These are phyloP conservation scores for Python bivittatus DNA, from an alignment of 2,113 vertebrate genomes.

Conservation along the genomic window DNA sequence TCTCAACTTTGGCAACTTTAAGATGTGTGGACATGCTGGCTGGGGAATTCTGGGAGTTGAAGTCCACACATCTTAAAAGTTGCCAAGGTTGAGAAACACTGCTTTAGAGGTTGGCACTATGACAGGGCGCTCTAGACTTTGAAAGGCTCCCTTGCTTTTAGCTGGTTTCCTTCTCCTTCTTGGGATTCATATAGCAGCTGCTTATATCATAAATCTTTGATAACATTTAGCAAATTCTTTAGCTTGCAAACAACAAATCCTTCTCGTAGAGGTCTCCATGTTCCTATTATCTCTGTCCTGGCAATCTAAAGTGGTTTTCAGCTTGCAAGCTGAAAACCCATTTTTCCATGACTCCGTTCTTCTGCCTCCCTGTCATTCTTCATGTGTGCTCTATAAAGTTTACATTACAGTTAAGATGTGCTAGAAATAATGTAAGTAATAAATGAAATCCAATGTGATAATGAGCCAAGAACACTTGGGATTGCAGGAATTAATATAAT, in stretches of 20 bases:
- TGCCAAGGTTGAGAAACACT: background rate
- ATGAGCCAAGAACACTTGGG: background rate
- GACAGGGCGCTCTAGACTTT: background rate
- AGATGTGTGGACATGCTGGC: background rate
- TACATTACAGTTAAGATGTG: background rate
- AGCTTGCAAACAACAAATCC: background rate
- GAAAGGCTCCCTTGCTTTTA: background rate
- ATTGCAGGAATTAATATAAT: background rate
- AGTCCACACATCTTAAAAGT: background rate
- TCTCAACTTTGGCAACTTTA: background rate
- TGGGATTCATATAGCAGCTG: background rate
- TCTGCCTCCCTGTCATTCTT: background rate
- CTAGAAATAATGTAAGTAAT: background rate
- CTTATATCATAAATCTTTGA: background rate
- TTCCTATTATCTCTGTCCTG: background rate
- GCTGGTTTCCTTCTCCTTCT: background rate
- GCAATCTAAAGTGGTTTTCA: background rate
- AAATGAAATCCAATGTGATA: background rate
- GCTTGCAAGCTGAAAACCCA: background rate
- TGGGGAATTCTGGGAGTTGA: background rate
- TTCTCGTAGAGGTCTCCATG: background rate
- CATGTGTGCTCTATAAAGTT: background rate
- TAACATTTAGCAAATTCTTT: background rate
- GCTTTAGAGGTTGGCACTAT: background rate
- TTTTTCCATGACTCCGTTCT: background rate